Conservation (phyloP, 1,140 invertebrate genomes). For the Drosophila seguyi region DNA sequence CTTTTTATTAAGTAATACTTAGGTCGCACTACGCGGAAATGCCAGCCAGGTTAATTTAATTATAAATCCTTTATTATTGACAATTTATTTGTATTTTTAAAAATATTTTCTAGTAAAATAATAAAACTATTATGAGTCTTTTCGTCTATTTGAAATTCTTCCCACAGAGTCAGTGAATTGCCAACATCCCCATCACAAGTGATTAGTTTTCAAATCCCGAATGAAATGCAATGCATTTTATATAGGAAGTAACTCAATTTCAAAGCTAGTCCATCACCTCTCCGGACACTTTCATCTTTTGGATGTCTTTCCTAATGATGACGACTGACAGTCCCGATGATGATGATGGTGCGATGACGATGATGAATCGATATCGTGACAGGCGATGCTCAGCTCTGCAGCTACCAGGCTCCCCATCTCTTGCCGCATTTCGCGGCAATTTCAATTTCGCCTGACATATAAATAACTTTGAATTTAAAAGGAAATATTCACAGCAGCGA, state of each 20-base stretch:
- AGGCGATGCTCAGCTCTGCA: constrained; percentile 46
- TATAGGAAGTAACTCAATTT: constrained; percentile 28
- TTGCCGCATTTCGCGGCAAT: constrained; percentile 40
- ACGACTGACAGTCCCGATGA: constrained; percentile 30
- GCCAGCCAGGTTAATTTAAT: no score
- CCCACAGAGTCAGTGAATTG: no score
- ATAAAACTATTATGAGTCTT: no score
- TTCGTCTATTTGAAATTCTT: no score
- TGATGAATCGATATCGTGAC: constrained; percentile 67
- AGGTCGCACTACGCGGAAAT: no score
- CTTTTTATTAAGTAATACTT: no score
- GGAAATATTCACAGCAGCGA: constrained; percentile 51
- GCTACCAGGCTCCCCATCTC: background rate
- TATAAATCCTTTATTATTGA: no score
- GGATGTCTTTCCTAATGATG: constrained; percentile 49
- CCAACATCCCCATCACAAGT: background rate
- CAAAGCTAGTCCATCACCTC: constrained; percentile 34
- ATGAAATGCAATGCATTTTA: constrained; percentile 6
- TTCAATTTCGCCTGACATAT: constrained; percentile 70
- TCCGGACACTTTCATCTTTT: constrained; percentile 47
- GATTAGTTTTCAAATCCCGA: constrained; percentile 8
- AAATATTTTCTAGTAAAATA: no score
- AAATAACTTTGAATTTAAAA: constrained; percentile 77
- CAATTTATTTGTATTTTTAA: no score
- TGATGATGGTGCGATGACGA: constrained; percentile 31